phyloP scores from a whole-genome alignment of 2,888 invertebrate genomes.

The Amiota minor region DNA sequence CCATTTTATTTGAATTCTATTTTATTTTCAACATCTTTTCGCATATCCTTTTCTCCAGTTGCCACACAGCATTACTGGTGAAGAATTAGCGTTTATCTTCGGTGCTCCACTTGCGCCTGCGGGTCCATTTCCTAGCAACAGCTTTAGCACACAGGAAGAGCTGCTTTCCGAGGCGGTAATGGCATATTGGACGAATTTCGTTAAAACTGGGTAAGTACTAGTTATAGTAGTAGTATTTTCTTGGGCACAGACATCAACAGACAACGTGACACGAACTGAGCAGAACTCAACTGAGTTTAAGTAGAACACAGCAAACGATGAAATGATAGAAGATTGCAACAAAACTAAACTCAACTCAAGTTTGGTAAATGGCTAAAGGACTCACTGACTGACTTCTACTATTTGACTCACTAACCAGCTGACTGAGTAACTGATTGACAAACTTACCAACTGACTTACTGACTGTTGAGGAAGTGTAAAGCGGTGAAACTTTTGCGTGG shows the following conservation, averaged over 20 bases:
- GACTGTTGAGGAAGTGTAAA: background rate
- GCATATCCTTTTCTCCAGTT: slow-evolving; percentile 73
- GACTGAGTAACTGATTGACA: no score
- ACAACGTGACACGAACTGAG: slow-evolving; percentile 8
- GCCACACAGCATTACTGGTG: slow-evolving; percentile 86
- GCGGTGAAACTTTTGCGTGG: slow-evolving; percentile 28
- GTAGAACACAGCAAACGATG: slow-evolving; percentile 16
- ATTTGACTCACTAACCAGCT: no score
- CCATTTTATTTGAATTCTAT: background rate
- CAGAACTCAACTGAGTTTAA: slow-evolving; percentile 7
- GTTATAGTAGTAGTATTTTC: background rate
- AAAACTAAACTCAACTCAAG: background rate
- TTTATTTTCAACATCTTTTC: background rate
- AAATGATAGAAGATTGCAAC: background rate
- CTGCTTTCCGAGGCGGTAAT: slow-evolving; percentile 89
- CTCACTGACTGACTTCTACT: no score
- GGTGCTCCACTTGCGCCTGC: slow-evolving; percentile 86
- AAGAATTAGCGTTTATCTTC: slow-evolving; percentile 90
- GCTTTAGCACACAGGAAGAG: slow-evolving; percentile 85
- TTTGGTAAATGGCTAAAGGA: no score
- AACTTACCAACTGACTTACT: no score
- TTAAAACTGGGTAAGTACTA: slow-evolving; percentile 85
- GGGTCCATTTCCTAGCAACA: slow-evolving; percentile 80
- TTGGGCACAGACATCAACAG: background rate
- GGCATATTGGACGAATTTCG: slow-evolving; percentile 93